Evolutionary conservation across 2,797 vertebrate species (phyloP).

Genomic region (Podargus strigoides): DNA sequence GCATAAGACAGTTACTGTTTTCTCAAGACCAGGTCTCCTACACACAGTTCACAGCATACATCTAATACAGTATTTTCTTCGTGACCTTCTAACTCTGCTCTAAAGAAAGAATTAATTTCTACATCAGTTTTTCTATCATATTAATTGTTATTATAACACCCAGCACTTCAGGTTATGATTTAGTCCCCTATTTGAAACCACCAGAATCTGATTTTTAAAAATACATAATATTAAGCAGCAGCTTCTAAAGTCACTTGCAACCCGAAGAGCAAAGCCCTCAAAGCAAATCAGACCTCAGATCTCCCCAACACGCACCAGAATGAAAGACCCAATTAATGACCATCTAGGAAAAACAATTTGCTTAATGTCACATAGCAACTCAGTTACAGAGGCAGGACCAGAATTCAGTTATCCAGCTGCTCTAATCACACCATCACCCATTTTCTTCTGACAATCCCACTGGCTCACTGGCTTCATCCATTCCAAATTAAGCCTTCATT

Average conservation of each 20-base stretch:
- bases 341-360: slow-evolving; percentile 12
- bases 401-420: slow-evolving; percentile 9
- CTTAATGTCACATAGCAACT: slow-evolving; percentile 17
- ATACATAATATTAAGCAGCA: background rate
- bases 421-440: background rate
- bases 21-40: background rate
- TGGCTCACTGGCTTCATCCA: background rate
- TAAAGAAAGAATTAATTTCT: background rate
- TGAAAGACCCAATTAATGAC: slow-evolving; percentile 12
- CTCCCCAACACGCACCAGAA: background rate
- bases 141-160: background rate
- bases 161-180: background rate
- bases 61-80: background rate
- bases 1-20: background rate
- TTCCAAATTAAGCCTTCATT: background rate
- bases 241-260: background rate
- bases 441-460: background rate
- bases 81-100: background rate
- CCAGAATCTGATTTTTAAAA: background rate
- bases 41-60: background rate
- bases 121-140: background rate
- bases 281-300: background rate
- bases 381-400: background rate
- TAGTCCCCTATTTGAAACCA: background rate
- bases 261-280: background rate